Percentiles rank a stretch among this genome's conserved stretches.
Conservation (phyloP, 2,888 invertebrate genomes). For the Rhaphigaster nebulosa region DNA sequence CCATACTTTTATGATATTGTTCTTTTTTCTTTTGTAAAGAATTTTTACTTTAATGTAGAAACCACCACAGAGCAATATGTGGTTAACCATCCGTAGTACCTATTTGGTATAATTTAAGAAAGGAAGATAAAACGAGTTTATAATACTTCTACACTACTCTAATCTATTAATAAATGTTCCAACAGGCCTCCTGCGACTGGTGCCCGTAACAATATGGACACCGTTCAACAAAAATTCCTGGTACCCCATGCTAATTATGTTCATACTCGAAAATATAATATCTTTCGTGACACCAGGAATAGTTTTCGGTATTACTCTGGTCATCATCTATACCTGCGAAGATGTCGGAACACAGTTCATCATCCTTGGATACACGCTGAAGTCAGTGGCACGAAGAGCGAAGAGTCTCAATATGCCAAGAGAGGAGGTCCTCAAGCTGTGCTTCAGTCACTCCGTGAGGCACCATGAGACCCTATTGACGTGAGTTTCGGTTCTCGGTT, state of each 20-base stretch:
- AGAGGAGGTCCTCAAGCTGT: background rate
- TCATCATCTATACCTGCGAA: background rate
- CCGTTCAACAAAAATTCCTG: background rate
- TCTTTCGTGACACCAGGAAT: background rate
- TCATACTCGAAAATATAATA: background rate
- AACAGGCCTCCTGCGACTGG: background rate
- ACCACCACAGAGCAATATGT: too few relatives aligned
- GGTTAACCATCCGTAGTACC: too few relatives aligned
- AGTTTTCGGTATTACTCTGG: background rate
- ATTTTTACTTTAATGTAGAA: too few relatives aligned
- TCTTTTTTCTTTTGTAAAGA: too few relatives aligned
- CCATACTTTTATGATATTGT: too few relatives aligned
- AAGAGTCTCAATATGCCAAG: background rate
- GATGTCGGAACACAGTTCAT: background rate
- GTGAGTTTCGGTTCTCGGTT: background rate
- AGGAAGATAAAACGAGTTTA: too few relatives aligned
- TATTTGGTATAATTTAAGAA: too few relatives aligned
- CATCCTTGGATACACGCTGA: background rate
- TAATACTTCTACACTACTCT: background rate
- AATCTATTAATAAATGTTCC: background rate
- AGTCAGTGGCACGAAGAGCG: background rate
- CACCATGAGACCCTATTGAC: background rate
- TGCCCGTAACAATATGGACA: background rate
- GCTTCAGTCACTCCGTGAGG: constrained; percentile 7
- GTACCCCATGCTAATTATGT: background rate